Base-by-base conservation (phyloP, 2,113 vertebrate species). In the Trachemys scripta region DNA sequence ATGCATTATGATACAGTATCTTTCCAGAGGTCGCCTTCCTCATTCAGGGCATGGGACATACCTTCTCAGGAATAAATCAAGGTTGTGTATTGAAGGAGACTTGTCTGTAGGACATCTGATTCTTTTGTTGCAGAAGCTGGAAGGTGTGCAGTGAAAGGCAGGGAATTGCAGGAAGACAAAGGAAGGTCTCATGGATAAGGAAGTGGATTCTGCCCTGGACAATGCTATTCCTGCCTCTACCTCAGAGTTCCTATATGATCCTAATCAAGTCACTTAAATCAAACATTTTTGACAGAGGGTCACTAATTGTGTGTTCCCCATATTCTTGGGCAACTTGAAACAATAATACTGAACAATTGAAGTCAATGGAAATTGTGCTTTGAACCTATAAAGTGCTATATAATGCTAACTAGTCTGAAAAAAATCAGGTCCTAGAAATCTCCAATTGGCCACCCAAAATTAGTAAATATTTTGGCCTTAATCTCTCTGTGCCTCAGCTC, bases 381-480 rank as follows among this genome's bases (percentile, higher is more conserved):
- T 85, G 91, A 96, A 94, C 92, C 90, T 42, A 69, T 24, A 24
- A 87, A 76, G 91, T 94, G 90, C 75, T 27, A 81, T 80, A 11
- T 13, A 9, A 10, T 75, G 29, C 78, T 59, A 82, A 35, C 69
- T 80, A 79, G 53, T 79, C 69, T 50, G 24, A 83, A 95, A 42
- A 42, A 92, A 97, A 96, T 2, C 85, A 93, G 76, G 86, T 10
- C 90, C 72, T 29, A 4, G 78, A 10, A 6, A 3, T 92, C 89
- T 92, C 62, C 85, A 82, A 76, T 82, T 86, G 4, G 86, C 92
- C 59, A 85, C 29, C 90, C 89, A 88, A 72, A 35, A 8, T 83
- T 75, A 90, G 47, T 2, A 85, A 86, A 65, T 51, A 56, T 90
- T 45, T 95, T 92, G 87, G 84, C 50, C 59, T 90, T 89, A 85